These are phyloP conservation scores for Chloroclystis v-ata DNA, from an alignment of 2,888 invertebrate species.

Conservation along the genomic window DNA sequence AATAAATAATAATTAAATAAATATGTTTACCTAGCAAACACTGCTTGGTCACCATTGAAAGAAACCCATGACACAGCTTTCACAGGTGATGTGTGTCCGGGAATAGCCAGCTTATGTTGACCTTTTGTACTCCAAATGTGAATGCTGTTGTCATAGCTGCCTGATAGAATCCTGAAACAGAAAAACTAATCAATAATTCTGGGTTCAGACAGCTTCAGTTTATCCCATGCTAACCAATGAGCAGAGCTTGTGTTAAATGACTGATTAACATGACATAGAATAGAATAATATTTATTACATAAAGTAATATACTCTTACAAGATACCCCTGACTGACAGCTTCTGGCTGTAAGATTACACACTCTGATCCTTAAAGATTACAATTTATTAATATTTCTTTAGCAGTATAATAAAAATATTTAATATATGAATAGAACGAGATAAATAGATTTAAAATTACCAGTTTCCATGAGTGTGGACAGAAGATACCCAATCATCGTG, in stretches of 20 bases:
- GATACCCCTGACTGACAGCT: too few species aligned
- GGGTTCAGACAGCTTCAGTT: too few species aligned
- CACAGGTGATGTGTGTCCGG: slow-evolving; percentile 91
- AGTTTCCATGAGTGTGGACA: slow-evolving; percentile 83
- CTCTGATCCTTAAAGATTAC: too few species aligned
- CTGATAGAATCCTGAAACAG: slow-evolving; percentile 86
- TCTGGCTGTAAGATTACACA: too few species aligned
- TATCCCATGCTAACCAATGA: too few species aligned
- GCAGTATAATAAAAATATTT: too few species aligned
- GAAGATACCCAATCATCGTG: slow-evolving; percentile 99
- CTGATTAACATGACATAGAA: too few species aligned
- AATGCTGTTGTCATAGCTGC: slow-evolving; percentile 95
- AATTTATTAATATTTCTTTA: too few species aligned
- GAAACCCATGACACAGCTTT: slow-evolving; percentile 94
- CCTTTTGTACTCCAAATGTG: slow-evolving; percentile 94
- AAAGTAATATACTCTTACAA: too few species aligned
- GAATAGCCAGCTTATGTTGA: slow-evolving; percentile 88
- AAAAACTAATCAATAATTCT: not conserved
- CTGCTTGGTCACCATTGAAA: slow-evolving; percentile 79
- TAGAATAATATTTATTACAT: too few species aligned
- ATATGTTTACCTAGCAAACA: slow-evolving; percentile 81
- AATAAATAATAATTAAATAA: too few species aligned
- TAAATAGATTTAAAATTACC: slow-evolving; percentile 61
- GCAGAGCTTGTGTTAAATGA: too few species aligned
- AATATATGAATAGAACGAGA: not conserved